Base-by-base conservation (phyloP, 1,140 invertebrate genomes). In the Temnothorax nylanderi region DNA sequence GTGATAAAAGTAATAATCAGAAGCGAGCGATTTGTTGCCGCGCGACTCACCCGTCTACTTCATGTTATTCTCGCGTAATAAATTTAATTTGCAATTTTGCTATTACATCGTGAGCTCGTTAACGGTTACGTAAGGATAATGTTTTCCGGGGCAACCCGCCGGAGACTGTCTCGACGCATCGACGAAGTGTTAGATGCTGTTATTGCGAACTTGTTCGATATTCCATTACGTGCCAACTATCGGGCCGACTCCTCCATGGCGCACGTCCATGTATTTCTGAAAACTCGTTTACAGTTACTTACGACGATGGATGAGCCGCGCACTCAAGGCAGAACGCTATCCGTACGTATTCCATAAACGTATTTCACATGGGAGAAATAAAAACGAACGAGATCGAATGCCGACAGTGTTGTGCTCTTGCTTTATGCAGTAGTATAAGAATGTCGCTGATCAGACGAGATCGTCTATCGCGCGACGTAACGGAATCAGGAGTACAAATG, bases 211-310 rank as follows among this genome's bases (percentile, higher is more conserved):
- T 84, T 84, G 80, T 84, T 84, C 80, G 80, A 84, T 84, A 84
- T 84, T 84, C 80, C 80, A 84, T 84, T 84, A 84, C 51, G 26
- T n/a, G n/a, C 54, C 69, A 60, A 74, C 41, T 32, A 75, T 75
- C 80, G 80, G 18, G 80, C 56, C 54, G 80, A 75, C 54, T 84
- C 3, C 80, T 84, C 80, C 16, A 16, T 54, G 69, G 41, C 37
- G 65, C 16, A 72, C 54, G 54, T 84, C 80, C 69, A 75, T 84
- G 69, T 84, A 84, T 84, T 84, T 84, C 69, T 84, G 80, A 84
- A 84, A 84, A 84, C 80, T 84, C 80, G 80, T 84, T 84, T 84
- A 84, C 69, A 74, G 80, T 82, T 82, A 84, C 80, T 84, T 84
- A 84, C 56, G 18, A 75, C 80, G 69, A 60, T 60, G 41, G 69